Conservation (phyloP, 2,797 vertebrate genomes). For the Lacerta viridis region DNA sequence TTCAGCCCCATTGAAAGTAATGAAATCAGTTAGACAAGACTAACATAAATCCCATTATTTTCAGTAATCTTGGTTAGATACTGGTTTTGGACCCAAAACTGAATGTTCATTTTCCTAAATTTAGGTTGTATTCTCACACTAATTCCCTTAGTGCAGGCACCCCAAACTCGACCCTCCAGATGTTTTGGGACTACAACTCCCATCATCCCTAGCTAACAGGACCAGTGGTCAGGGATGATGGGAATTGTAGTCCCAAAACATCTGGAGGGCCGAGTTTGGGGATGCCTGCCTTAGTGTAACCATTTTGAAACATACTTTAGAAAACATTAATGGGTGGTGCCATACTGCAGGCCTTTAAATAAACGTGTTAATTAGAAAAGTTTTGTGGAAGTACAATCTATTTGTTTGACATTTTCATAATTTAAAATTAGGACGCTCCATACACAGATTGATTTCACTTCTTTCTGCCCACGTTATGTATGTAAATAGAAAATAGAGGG, state of each 20-base stretch:
- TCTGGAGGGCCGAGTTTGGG: no score
- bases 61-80: not conserved
- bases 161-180: no score
- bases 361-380: conserved; percentile 18
- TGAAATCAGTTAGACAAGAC: not conserved
- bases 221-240: no score
- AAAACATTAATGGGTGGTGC: not conserved
- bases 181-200: no score
- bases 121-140: not conserved
- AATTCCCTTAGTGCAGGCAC: not conserved
- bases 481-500: not conserved
- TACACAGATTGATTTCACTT: conserved; percentile 3
- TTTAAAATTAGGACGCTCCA: conserved; percentile 2
- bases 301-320: not conserved
- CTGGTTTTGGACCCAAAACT: not conserved
- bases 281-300: not conserved
- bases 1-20: conserved; percentile 5
- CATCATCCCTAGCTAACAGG: no score
- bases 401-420: conserved; percentile 29
- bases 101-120: not conserved
- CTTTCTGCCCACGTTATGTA: conserved; percentile 32
- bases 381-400: conserved; percentile 3
- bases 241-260: no score
- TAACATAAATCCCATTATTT: not conserved
- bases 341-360: conserved; percentile 16